A percentile compares a stretch with the other conserved stretches of the same genome.
Evolutionary conservation across 1,140 invertebrate genomes (phyloP).

Genomic region (Ips typographus): DNA sequence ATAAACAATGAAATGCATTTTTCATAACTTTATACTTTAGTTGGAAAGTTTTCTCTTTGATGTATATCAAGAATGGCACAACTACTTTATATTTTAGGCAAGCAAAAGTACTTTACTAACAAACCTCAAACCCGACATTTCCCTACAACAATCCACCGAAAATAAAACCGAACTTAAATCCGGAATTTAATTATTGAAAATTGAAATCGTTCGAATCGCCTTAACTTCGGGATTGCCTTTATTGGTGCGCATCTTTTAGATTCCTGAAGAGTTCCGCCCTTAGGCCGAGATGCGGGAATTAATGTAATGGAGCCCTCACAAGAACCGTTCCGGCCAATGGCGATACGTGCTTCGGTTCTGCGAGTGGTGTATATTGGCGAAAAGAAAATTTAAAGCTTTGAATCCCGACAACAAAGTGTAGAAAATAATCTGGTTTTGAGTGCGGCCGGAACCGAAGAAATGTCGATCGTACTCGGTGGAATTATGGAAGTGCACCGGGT

Average conservation of each 20-base stretch:
- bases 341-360: background rate
- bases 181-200: conserved; percentile 31
- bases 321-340: background rate
- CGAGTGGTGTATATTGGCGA: background rate
- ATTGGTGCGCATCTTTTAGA: conserved; percentile 25
- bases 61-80: no score
- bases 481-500: no score
- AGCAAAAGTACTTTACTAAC: no score
- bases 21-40: no score
- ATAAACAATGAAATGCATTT: no score
- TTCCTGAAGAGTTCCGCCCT: conserved; percentile 11
- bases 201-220: conserved; percentile 27
- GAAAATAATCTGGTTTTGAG: background rate
- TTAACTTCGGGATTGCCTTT: conserved; percentile 24
- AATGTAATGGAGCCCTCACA: conserved; percentile 19
- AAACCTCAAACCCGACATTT: no score
- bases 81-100: no score
- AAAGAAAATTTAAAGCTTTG: background rate
- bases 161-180: conserved; percentile 18
- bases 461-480: no score
- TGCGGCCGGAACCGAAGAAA: no score
- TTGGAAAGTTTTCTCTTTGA: no score
- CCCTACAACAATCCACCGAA: background rate
- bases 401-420: background rate
- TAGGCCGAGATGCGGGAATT: conserved; percentile 3